Conservation (phyloP, 1,140 invertebrate genomes). For the Zaprionus nigranus region DNA sequence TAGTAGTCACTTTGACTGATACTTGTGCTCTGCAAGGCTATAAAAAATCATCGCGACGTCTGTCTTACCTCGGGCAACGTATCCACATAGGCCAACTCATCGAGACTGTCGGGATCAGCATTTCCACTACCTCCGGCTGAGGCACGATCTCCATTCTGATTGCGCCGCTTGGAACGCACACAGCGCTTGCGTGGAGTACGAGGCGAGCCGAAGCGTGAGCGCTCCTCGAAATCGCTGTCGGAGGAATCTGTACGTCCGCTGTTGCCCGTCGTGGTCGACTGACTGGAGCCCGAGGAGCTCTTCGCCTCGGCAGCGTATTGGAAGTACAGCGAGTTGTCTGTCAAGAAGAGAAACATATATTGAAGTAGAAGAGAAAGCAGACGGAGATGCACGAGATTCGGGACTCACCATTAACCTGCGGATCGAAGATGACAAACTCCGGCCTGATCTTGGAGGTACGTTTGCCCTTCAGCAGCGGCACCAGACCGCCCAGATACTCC, state of each 20-base stretch:
- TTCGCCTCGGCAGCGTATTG: constrained; percentile 84
- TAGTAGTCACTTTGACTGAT: too few species aligned
- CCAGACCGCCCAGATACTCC: constrained; percentile 97
- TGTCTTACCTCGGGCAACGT: constrained; percentile 93
- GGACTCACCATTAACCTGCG: constrained; percentile 90
- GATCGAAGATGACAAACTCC: constrained; percentile 99
- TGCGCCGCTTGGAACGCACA: constrained; percentile 84
- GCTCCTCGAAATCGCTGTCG: constrained; percentile 92
- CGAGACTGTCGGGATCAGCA: constrained; percentile 86
- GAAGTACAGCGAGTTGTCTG: constrained; percentile 76
- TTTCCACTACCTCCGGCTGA: constrained; percentile 54
- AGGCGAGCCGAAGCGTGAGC: constrained; percentile 86
- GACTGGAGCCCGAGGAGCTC: constrained; percentile 85
- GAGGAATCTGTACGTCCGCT: constrained; percentile 88
- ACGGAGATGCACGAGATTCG: not conserved
- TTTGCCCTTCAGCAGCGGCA: constrained; percentile 97
- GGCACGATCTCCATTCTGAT: constrained; percentile 59
- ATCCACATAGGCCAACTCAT: constrained; percentile 94
- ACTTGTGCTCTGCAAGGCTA: too few species aligned
- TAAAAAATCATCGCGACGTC: not conserved
- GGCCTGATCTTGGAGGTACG: constrained; percentile 98
- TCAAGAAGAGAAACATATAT: not conserved
- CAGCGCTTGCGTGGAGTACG: constrained; percentile 88
- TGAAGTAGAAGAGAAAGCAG: not conserved
- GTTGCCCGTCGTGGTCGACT: constrained; percentile 84